Evolutionary conservation across 2,888 invertebrate species (phyloP), one percentile per base, ranked within the genome.

Genomic region (Sphaerophoria rueppellii): DNA sequence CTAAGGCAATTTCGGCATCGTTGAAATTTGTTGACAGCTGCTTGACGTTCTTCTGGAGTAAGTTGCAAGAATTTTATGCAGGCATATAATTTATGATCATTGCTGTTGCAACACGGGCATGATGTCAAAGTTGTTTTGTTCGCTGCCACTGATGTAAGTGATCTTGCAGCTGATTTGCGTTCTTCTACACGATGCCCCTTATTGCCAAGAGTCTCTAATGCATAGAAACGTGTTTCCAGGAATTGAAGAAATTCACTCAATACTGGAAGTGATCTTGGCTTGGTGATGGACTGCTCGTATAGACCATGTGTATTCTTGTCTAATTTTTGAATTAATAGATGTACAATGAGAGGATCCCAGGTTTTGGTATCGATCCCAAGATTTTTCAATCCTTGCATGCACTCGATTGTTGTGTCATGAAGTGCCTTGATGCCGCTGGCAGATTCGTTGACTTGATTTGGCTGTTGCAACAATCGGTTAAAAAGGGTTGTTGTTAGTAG

Each of bases 401-500:
- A 52, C 52, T 52, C 52, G 11, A 6, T 46, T 9, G 46, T 16
- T 16, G 5, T 24, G 52, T 24, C 52, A 7, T 52, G 52, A 2
- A 52, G 24, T 52, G 52, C 52, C 52, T 52, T 52, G 52, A 52
- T 52, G 52, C 52, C 24, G 16, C 16, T 52, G 24, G 52, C 52
- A 24, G 52, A 52, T 24, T 52, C 24, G 7, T 4, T 4, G 11
- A 24, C 9, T 6, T 7, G 16, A 6, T 6, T 52, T 16, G 52
- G 9, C 24, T 52, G 52, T 12, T 52, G 52, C 6, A 52, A 24
- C 12, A 52, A 52, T 24, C 52, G 16, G 24, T 6, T 52, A 6
- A 52, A 24, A 24, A 52, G 12, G 7, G 52, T 9, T 24, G 52
- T 52, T 52, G 52, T 67, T 6, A 78, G 16, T 32, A 79, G 6